These are phyloP conservation scores for Pteruthius melanotis DNA, from an alignment of 2,113 vertebrate genomes.

Conservation along the genomic window DNA sequence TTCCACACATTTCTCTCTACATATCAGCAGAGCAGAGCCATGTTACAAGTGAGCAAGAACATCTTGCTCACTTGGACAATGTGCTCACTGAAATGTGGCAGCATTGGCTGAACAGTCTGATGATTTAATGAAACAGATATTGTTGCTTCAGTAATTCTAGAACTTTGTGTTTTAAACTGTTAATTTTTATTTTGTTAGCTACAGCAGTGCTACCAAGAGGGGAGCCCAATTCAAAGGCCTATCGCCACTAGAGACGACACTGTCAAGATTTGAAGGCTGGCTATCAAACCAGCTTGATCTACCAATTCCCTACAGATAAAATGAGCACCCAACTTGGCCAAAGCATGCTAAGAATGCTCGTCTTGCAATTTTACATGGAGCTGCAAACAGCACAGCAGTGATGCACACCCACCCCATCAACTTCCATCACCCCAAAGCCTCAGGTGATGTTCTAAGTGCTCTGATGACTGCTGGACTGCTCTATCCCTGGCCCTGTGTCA, in stretches of 20 bases:
- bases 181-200: background rate
- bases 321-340: rapidly evolving
- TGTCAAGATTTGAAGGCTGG: background rate
- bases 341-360: background rate
- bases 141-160: background rate
- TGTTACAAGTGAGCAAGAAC: background rate
- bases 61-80: background rate
- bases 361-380: background rate
- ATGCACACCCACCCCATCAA: background rate
- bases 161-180: background rate
- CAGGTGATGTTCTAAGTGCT: background rate
- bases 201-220: background rate
- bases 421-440: background rate
- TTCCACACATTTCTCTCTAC: background rate
- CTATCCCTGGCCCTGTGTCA: rapidly evolving
- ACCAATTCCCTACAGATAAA: background rate
- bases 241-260: background rate
- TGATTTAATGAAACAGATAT: background rate
- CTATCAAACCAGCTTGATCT: background rate
- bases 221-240: background rate
- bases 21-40: background rate
- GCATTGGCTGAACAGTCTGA: background rate
- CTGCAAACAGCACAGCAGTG: background rate
- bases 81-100: background rate
- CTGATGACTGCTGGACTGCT: background rate